Evolutionary conservation across 2,113 vertebrate species (phyloP).

Genomic region (Kobus ellipsiprymnus): DNA sequence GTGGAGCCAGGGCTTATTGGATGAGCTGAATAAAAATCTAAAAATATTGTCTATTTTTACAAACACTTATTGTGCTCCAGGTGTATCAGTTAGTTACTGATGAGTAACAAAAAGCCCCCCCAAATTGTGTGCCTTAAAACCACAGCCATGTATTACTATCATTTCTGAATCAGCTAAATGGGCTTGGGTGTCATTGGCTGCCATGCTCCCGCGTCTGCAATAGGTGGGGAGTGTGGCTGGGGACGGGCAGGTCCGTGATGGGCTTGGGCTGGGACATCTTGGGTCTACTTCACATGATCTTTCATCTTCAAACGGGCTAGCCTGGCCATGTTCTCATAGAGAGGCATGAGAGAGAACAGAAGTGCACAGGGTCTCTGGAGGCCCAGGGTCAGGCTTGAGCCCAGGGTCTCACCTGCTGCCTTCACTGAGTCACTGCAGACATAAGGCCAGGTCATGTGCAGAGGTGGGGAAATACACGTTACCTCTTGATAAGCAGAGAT

Average conservation of each 20-base stretch:
- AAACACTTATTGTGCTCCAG: background rate
- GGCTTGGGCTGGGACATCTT: background rate
- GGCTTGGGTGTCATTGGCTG: accelerated
- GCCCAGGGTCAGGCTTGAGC: background rate
- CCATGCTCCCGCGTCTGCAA: accelerated
- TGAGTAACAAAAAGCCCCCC: background rate
- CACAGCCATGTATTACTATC: background rate
- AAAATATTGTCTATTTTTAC: background rate
- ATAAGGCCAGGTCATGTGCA: background rate
- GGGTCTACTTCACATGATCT: accelerated
- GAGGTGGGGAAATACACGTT: background rate
- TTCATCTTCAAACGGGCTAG: background rate
- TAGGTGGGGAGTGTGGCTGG: background rate
- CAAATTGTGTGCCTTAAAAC: background rate
- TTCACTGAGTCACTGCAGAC: background rate
- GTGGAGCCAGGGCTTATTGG: no score
- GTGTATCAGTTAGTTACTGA: background rate
- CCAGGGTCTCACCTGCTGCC: accelerated
- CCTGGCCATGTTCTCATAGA: background rate
- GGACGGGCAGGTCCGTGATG: no score
- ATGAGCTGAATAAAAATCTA: background rate
- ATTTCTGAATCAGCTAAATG: background rate
- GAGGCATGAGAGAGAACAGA: accelerated
- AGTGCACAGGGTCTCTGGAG: background rate
- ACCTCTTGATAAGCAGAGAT: background rate